phyloP scores from a whole-genome alignment of 2,888 invertebrate genomes.

The Dendrolimus pini region DNA sequence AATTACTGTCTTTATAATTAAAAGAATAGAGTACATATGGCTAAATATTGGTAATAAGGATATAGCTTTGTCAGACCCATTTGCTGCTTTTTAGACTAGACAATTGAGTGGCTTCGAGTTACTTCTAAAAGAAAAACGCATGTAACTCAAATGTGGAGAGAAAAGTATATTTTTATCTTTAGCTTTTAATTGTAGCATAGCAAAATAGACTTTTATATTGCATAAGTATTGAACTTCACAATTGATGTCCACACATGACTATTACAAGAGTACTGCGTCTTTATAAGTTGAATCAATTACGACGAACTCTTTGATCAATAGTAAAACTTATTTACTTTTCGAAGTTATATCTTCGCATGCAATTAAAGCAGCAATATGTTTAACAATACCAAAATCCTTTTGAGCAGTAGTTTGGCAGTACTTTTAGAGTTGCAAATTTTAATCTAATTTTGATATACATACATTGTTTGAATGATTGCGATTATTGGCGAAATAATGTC shows the following conservation, averaged over 20 bases:
- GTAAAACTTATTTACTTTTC: no score
- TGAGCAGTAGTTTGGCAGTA: no score
- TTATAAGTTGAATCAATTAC: neutral
- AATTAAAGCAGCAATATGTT: no score
- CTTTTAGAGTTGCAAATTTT: no score
- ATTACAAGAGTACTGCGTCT: neutral
- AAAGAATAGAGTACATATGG: neutral
- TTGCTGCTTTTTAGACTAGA: slow-evolving; percentile 36
- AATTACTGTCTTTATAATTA: neutral
- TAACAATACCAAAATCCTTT: no score
- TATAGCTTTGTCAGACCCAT: slow-evolving; percentile 30
- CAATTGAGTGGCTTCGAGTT: slow-evolving; percentile 40
- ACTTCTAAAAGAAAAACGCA: slow-evolving; percentile 25
- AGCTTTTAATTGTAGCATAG: neutral
- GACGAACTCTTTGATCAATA: no score
- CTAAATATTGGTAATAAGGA: slow-evolving; percentile 3
- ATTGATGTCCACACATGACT: neutral
- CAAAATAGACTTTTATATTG: neutral
- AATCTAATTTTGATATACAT: no score
- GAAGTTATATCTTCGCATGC: no score
- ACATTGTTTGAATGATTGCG: no score
- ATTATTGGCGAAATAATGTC: no score
- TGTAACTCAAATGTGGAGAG: neutral
- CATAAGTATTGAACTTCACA: neutral
- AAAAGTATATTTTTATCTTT: neutral